Evolutionary conservation across 53 echinoderm and acorn worm genomes (phyloP).

Genomic region (Actinopyga echinites): DNA sequence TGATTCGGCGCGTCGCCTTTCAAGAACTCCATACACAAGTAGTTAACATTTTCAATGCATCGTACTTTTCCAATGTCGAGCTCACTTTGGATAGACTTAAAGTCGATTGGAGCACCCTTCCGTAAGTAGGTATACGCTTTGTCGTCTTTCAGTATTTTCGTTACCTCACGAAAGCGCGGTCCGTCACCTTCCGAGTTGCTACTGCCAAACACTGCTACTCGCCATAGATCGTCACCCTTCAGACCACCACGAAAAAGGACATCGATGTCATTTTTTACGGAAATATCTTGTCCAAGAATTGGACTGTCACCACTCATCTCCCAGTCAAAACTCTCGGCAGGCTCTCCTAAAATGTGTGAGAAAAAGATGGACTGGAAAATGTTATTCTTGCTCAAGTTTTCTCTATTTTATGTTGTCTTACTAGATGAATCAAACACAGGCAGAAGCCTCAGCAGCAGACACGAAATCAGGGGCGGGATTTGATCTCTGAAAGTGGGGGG

Average conservation of each 20-base stretch:
- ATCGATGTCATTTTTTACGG: constrained; percentile 23
- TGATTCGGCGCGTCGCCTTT: constrained; percentile 20
- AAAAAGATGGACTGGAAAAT: not conserved
- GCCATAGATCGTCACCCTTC: constrained; percentile 17
- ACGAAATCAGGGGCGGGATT: too few relatives aligned
- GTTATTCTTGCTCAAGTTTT: too few relatives aligned
- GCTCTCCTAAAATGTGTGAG: constrained; percentile 21
- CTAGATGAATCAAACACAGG: too few relatives aligned
- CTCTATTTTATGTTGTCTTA: too few relatives aligned
- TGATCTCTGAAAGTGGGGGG: too few relatives aligned
- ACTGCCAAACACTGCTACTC: constrained; percentile 20
- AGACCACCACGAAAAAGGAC: constrained; percentile 28
- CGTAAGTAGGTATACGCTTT: not conserved
- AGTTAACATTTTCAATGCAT: not conserved
- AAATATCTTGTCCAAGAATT: constrained; percentile 12
- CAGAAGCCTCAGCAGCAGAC: too few relatives aligned
- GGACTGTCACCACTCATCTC: constrained; percentile 5
- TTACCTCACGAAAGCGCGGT: constrained; percentile 26
- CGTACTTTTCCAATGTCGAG: constrained; percentile 23
- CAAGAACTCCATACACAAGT: constrained; percentile 29
- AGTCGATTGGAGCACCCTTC: not conserved
- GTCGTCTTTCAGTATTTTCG: constrained; percentile 11
- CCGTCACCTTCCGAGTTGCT: constrained; percentile 2
- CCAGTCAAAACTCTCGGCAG: constrained; percentile 19
- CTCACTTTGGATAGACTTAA: constrained; percentile 15